Base-by-base conservation (phyloP, 2,113 vertebrate species). In the Myocastor coypus region DNA sequence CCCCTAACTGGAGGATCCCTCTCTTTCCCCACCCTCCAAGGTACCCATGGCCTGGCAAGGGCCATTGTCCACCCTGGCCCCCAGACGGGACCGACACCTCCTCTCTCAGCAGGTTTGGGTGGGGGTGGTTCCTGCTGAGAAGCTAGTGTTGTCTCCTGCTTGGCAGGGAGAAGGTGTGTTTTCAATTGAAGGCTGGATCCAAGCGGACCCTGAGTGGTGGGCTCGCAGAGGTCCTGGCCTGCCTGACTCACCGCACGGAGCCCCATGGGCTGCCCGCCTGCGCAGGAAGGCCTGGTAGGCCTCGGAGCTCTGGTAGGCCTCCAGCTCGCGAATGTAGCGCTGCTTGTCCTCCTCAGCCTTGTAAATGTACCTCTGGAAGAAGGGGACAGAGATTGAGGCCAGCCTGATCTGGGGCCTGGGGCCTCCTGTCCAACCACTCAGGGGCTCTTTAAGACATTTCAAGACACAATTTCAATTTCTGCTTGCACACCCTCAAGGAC, bases 281-380 rank as follows among this genome's bases (percentile, higher is more conserved):
- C 50, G 75, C 83, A 97, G 94, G 64, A 97, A 97, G 26, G 32
- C 89, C 71, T 64, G 42, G 88, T n/a, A 95, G 26, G 69, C 66
- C 91, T 96, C n/a, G 26, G 73, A 97, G 91, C 13, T 0, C 82
- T 95, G 83, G n/a, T 82, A 88, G 30, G 57, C 95, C n/a, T 94
- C 95, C 59, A 91, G 94, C 91, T 97, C 91, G 0, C 24, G 30
- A 17, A 92, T 8, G 80, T 93, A 95, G 32, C 93, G 24, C 68
- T 92, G 91, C 46, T 95, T 96, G 64, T 97, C 92, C 34, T 81
- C 42, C 1, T 96, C 80, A 0, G 92, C 94, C 59, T 89, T 68
- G 52, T 75, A 22, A 93, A 93, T 83, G 3, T 57, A 95, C 89
- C 80, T 89, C 92, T 97, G 97, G 80, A 52, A 30, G 95, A 32